phyloP scores from a whole-genome alignment of 2,113 vertebrate genomes.

The Protomyctophum bolini region DNA sequence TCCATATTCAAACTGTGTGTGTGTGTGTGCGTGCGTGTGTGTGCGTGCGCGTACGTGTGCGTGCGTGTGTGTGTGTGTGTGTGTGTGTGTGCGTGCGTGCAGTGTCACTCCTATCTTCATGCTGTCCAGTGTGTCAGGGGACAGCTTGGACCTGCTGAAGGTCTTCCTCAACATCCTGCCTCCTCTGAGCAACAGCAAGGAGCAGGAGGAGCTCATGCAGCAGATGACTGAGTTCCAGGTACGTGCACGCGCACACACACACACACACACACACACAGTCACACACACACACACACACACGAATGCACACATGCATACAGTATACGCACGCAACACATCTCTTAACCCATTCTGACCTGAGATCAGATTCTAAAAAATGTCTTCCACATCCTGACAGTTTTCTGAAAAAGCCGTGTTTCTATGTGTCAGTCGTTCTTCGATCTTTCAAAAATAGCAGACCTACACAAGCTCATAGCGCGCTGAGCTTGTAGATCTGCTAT shows the following conservation, averaged over 20 bases:
- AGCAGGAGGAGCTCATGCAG: constrained; percentile 97
- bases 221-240: constrained; percentile 97
- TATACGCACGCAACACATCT: not conserved
- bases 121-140: constrained; percentile 92
- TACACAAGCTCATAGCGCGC: no score
- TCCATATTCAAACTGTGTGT: no score
- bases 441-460: no score
- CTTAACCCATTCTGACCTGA: no score
- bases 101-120: constrained; percentile 96
- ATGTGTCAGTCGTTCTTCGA: no score
- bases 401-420: no score
- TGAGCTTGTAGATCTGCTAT: no score
- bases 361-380: no score
- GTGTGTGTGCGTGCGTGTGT: not conserved
- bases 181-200: constrained; percentile 94
- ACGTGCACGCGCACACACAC: constrained; percentile 13
- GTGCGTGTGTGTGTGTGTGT: constrained; percentile 38
- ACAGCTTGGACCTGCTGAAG: constrained; percentile 92
- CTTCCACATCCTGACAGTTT: no score
- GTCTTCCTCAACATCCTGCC: constrained; percentile 94
- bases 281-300: constrained; percentile 4
- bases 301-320: not conserved
- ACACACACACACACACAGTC: constrained; percentile 12
- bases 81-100: constrained; percentile 35
- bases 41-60: constrained; percentile 5